Evolutionary conservation across 2,797 vertebrate species (phyloP).

Genomic region (Poeciliopsis infans): DNA sequence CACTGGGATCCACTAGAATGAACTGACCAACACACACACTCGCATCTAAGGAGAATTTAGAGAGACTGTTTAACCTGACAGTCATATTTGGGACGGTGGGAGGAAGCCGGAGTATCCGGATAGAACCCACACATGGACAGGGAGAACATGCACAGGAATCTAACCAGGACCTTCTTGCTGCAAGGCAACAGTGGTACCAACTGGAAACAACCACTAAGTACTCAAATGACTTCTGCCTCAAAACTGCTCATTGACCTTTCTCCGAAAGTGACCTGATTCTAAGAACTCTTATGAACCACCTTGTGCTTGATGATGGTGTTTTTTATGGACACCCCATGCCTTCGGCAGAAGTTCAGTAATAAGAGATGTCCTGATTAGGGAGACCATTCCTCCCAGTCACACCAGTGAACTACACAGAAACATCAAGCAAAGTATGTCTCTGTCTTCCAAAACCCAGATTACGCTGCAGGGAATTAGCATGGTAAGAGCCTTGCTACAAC

Average conservation of each 20-base stretch:
- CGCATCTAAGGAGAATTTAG: too few relatives aligned
- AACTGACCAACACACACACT: too few relatives aligned
- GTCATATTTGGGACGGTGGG: too few relatives aligned
- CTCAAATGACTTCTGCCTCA: background rate
- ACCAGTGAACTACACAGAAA: background rate
- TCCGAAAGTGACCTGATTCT: background rate
- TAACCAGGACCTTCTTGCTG: too few relatives aligned
- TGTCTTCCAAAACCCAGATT: background rate
- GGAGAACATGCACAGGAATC: too few relatives aligned
- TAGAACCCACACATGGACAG: too few relatives aligned
- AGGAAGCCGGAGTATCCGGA: too few relatives aligned
- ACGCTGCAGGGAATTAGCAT: background rate
- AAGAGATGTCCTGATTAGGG: background rate
- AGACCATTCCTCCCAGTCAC: background rate
- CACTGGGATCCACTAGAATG: too few relatives aligned
- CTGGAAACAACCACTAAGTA: background rate
- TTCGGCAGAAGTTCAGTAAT: background rate
- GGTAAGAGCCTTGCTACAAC: background rate
- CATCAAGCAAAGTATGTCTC: background rate
- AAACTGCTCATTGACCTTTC: background rate
- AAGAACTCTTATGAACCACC: background rate
- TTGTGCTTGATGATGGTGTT: background rate
- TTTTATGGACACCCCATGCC: background rate
- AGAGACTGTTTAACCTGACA: too few relatives aligned
- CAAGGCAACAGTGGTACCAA: too few relatives aligned